Evolutionary conservation across 2,888 invertebrate species (phyloP), one percentile per base, ranked within the genome.

Genomic region (Alentia gelatinosa): DNA sequence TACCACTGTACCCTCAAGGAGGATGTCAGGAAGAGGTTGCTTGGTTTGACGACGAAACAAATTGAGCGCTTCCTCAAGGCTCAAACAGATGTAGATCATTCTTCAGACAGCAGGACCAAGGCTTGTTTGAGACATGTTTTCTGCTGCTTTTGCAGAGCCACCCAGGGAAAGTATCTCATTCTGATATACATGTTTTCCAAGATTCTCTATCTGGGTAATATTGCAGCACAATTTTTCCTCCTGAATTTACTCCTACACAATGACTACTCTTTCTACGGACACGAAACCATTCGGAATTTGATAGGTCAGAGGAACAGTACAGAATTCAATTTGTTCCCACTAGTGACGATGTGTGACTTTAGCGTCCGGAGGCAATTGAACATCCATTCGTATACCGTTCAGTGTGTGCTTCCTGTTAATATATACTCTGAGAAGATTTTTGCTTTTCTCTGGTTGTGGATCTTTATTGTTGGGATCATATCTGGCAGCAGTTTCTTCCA

Each of bases 181-280:
- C 94, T 96, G 47, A 95, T 96, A 37, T 96, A 96, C 92, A 93
- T 96, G 63, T 95, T 96, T 93, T 94, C 95, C 92, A 96, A 96
- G 93, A 90, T 95, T 74, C 93, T 96, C 23, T 96, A 96, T 92
- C 94, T 96, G 90, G 92, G 94, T 30, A 96, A 96, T 92, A 95
- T 95, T 40, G 94, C 96, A n/a, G 95, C 95, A 33, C 96, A 96
- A 93, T 94, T 96, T 90, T 96, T 96, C 93, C 93, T 96, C 92
- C 94, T 96, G 91, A 96, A 96, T 93, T 94, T 95, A 91, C 96
- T 96, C 92, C 94, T 96, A 74, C 15, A 26, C 4, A 74, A 26
- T 26, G 94, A 94, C 37, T 96, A 94, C 92, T 94, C 94, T 92
- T 90, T 95, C 37, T 96, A 95, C 93, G 96, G 96, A 4, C 30